phyloP scores from a whole-genome alignment of 2,113 vertebrate species.

The Acanthochromis polyacanthus region DNA sequence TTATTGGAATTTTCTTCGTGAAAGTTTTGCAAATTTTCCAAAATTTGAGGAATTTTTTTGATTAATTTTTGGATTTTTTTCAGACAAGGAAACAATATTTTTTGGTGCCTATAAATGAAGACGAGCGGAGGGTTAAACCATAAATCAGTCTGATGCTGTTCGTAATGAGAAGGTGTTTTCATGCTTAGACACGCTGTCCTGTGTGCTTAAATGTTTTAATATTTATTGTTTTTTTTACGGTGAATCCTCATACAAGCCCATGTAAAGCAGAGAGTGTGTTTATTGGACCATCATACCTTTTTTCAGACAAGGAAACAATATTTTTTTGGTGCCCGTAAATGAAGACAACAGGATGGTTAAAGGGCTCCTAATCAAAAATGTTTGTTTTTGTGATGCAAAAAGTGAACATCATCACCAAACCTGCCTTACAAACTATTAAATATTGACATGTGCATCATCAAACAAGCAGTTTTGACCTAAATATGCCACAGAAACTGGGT shows the following conservation, averaged over 20 bases:
- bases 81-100: too few relatives aligned
- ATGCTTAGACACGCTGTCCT: not conserved
- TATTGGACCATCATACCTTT: not conserved
- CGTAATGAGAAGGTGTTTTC: not conserved
- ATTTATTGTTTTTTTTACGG: not conserved
- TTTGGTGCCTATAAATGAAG: too few relatives aligned
- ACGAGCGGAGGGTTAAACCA: too few relatives aligned
- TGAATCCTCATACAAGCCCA: not conserved
- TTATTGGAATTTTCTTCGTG: too few relatives aligned
- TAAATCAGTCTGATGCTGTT: not conserved
- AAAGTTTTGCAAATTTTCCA: too few relatives aligned
- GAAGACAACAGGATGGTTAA: too few relatives aligned
- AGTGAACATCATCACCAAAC: not conserved
- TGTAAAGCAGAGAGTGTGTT: constrained; percentile 3
- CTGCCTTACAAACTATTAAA: not conserved
- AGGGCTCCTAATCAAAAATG: not conserved
- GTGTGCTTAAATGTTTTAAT: not conserved
- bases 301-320: too few relatives aligned
- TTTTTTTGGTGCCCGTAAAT: too few relatives aligned
- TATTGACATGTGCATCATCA: not conserved
- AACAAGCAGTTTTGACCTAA: not conserved
- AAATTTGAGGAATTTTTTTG: too few relatives aligned
- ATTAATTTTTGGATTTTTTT: too few relatives aligned
- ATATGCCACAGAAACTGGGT: not conserved
- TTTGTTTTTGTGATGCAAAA: not conserved